These are phyloP conservation scores for Drosophila mayri DNA, from an alignment of 1,140 invertebrate genomes.

Conservation along the genomic window DNA sequence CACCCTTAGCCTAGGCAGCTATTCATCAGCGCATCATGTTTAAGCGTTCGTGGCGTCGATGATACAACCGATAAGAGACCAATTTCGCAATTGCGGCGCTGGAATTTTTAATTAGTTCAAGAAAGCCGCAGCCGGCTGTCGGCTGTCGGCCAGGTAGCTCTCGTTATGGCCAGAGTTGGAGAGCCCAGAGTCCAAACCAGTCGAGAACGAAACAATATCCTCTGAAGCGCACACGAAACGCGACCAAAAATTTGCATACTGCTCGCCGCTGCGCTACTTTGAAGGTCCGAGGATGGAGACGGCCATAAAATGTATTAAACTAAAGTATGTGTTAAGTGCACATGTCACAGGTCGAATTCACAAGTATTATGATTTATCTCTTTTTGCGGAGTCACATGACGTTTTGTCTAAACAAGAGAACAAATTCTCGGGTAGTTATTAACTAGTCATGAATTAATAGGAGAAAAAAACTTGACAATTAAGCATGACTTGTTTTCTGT, in stretches of 20 bases:
- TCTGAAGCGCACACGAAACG: slow-evolving; percentile 49
- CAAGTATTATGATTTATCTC: slow-evolving; percentile 41
- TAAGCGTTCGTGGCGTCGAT: slow-evolving; percentile 78
- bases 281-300: slow-evolving; percentile 17
- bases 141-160: slow-evolving; percentile 11
- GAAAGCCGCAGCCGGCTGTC: slow-evolving; percentile 49
- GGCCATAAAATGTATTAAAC: slow-evolving; percentile 60
- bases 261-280: slow-evolving; percentile 7
- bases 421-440: not conserved
- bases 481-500: too few relatives aligned
- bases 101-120: slow-evolving; percentile 81
- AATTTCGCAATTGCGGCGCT: slow-evolving; percentile 81
- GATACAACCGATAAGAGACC: slow-evolving; percentile 83
- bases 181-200: slow-evolving; percentile 21
- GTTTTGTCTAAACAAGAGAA: not conserved
- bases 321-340: slow-evolving; percentile 72
- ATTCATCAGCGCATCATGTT: slow-evolving; percentile 83
- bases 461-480: not conserved
- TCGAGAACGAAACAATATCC: slow-evolving; percentile 42
- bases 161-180: slow-evolving; percentile 18
- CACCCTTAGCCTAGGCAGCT: slow-evolving; percentile 64
- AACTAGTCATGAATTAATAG: not conserved
- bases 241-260: slow-evolving; percentile 60
- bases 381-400: not conserved
- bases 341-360: slow-evolving; percentile 46